Evolutionary conservation across 2,797 vertebrate species (phyloP).

Genomic region (Cyprinella venusta): DNA sequence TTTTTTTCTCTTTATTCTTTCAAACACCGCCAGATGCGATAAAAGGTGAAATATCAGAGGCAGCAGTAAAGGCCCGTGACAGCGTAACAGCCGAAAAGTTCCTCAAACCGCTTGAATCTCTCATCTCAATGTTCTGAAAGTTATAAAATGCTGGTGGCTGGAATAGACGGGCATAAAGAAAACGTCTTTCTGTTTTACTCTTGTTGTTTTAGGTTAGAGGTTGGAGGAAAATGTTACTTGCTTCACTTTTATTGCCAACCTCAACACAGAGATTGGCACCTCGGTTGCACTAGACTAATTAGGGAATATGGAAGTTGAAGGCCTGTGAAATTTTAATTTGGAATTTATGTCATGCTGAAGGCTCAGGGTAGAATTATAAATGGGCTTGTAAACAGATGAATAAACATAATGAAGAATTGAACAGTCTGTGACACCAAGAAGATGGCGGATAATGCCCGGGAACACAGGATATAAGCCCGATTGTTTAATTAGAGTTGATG

Average conservation of each 20-base stretch:
- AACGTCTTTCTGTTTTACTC: background rate
- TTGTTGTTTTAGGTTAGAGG: conserved; percentile 21
- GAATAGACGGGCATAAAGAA: background rate
- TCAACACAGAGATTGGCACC: conserved; percentile 34
- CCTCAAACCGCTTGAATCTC: conserved; percentile 18
- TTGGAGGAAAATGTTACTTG: conserved; percentile 2
- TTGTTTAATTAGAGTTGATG: background rate
- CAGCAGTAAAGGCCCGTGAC: conserved; percentile 5
- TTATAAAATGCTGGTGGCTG: conserved; percentile 17
- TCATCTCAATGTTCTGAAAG: background rate
- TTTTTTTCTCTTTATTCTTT: background rate
- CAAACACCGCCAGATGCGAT: conserved; percentile 37
- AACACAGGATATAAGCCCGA: background rate
- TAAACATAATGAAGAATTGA: conserved; percentile 46
- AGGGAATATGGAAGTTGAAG: conserved; percentile 33
- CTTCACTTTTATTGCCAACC: conserved; percentile 13
- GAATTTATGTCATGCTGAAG: conserved; percentile 42
- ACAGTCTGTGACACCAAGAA: conserved; percentile 15
- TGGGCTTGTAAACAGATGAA: conserved; percentile 43
- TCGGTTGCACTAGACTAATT: conserved; percentile 43
- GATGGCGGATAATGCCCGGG: background rate
- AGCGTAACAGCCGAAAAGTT: conserved; percentile 43
- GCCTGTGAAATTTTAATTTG: conserved; percentile 52
- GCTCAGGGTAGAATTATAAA: conserved; percentile 38
- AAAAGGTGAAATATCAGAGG: conserved; percentile 37